phyloP scores from a whole-genome alignment of 2,797 vertebrate species.

The Clamator glandarius region DNA sequence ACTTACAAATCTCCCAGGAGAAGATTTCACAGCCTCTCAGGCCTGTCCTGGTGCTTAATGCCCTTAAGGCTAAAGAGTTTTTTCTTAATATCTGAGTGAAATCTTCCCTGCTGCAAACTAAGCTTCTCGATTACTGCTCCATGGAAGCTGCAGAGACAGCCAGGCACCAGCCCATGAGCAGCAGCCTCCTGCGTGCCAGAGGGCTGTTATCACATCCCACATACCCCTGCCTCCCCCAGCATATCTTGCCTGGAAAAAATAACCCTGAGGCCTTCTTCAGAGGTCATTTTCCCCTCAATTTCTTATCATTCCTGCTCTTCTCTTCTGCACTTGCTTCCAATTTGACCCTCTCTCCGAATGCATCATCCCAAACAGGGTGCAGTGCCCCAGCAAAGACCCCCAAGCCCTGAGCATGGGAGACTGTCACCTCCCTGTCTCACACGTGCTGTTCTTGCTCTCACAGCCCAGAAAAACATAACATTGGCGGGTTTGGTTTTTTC shows the following conservation, averaged over 20 bases:
- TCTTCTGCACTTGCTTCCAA: neutral
- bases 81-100: neutral
- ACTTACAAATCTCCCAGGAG: neutral
- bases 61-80: neutral
- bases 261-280: neutral
- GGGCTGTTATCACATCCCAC: constrained; percentile 6
- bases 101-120: constrained; percentile 28
- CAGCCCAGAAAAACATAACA: constrained; percentile 9
- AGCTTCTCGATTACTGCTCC: neutral
- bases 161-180: neutral
- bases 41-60: neutral
- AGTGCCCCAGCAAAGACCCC: neutral
- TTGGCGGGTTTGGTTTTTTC: too few species aligned
- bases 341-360: neutral
- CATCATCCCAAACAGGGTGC: neutral
- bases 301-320: constrained; percentile 15
- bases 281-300: neutral
- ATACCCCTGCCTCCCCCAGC: neutral
- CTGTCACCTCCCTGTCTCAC: constrained; percentile 33
- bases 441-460: neutral
- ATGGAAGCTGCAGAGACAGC: neutral
- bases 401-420: neutral
- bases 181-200: neutral
- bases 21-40: neutral
- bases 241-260: constrained; percentile 14